Base-by-base conservation (phyloP, 1,140 invertebrate species). In the Apocrypta bakeri region DNA sequence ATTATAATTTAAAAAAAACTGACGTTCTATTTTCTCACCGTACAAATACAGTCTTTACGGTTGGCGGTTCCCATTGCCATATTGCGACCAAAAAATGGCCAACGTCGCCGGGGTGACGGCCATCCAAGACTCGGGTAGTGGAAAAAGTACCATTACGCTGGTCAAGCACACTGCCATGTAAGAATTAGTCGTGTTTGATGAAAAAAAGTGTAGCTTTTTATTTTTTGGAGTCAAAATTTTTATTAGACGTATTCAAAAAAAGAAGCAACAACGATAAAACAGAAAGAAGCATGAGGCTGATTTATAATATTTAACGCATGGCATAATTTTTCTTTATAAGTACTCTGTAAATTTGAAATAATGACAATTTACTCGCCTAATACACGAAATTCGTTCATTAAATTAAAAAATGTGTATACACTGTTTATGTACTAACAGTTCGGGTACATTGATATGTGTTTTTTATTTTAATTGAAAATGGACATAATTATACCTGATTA, bases 61-160 rank as follows among this genome's bases (percentile, higher is more conserved):
- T 96, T 97, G 96, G 96, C 96, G 96, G 94, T 97, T 97, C 94
- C 96, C 96, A 93, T 95, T 96, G 94, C 96, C 96, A 94, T 96
- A 97, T 96, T 97, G 96, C 95, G 96, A 96, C 91, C 93, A 93
- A 93, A 92, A 92, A 92, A 92, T 93, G 92, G 93, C 93, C 93
- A 96, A 96, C 95, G 94, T 95, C 93, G 89, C 94, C 93, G 93
- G 94, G 93, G 92, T 94, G 93, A 93, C 96, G 94, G 90, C 96
- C 94, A 93, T 96, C 94, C 93, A 91, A 92, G 91, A 92, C 75
- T 91, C 91, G 89, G 89, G 90, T 91, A 92, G 89, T 88, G 91
- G 91, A 90, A 92, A 92, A 91, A 91, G 89, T 92, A 92, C 90
- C 90, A 92, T 92, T 91, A 92, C 89, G 89, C 91, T 92, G 90